Evolutionary conservation across 2,888 invertebrate species (phyloP).

Genomic region (Electrophaes corylata): DNA sequence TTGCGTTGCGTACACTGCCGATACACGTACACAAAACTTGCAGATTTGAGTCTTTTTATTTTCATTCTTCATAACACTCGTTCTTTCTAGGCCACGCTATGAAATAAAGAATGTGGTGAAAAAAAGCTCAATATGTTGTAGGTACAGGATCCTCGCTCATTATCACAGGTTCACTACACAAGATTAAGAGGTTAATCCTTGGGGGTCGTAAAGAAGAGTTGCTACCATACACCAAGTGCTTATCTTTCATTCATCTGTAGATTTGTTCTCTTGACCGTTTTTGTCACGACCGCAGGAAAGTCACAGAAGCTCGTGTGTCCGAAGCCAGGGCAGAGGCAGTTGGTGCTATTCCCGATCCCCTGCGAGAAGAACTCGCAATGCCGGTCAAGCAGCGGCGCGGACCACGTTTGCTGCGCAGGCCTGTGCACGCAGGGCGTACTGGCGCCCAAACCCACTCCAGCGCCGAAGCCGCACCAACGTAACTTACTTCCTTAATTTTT

Average conservation of each 20-base stretch:
- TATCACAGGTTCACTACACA: no score
- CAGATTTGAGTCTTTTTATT: not conserved
- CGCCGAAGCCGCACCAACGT: slow-evolving; percentile 75
- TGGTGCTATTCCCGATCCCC: slow-evolving; percentile 72
- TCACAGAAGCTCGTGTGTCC: slow-evolving; percentile 74
- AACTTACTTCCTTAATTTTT: not conserved
- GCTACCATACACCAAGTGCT: not conserved
- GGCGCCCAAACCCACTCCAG: slow-evolving; percentile 80
- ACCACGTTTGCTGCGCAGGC: slow-evolving; percentile 78
- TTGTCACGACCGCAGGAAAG: slow-evolving; percentile 58
- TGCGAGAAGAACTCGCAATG: slow-evolving; percentile 79
- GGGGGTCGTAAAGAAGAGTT: not conserved
- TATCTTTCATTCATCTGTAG: not conserved
- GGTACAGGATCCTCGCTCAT: no score
- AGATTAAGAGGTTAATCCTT: no score
- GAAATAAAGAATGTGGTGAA: no score
- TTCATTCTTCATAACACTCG: not conserved
- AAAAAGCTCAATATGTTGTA: no score
- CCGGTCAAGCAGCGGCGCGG: slow-evolving; percentile 69
- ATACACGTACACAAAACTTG: slow-evolving; percentile 44
- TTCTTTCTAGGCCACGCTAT: not conserved
- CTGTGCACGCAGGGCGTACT: slow-evolving; percentile 86
- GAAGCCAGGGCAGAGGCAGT: slow-evolving; percentile 63
- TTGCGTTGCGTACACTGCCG: no score
- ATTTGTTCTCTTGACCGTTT: not conserved